Percentiles rank a stretch among this genome's conserved stretches.
phyloP scores from a whole-genome alignment of 2,113 vertebrate genomes.

The Dryoscopus gambensis region DNA sequence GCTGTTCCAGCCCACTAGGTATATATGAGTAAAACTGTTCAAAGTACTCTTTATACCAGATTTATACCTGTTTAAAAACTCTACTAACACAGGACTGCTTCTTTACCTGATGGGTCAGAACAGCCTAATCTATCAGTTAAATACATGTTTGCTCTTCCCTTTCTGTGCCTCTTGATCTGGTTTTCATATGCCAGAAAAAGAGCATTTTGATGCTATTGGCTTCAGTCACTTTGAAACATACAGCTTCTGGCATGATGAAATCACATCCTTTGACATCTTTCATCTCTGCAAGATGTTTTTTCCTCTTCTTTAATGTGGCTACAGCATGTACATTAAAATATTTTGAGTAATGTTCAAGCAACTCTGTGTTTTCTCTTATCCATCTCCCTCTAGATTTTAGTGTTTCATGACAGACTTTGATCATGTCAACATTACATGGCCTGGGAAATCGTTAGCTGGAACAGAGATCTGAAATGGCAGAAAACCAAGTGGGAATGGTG shows the following conservation, averaged over 20 bases:
- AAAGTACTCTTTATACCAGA: neutral
- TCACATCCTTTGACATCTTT: neutral
- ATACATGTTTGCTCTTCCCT: neutral
- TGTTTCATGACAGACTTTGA: neutral
- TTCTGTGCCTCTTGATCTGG: neutral
- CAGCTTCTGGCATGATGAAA: neutral
- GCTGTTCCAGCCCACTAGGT: neutral
- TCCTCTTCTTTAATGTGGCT: neutral
- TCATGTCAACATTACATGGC: fast-evolving
- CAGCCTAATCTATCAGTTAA: neutral
- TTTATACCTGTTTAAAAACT: neutral
- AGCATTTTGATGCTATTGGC: neutral
- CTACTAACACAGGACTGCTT: neutral
- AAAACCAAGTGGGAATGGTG: neutral
- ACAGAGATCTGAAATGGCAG: neutral
- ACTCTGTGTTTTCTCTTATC: neutral
- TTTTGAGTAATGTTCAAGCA: neutral
- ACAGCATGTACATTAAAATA: constrained; percentile 22
- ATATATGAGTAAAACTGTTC: neutral
- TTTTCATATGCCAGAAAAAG: neutral
- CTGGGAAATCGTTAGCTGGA: neutral
- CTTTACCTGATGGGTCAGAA: neutral
- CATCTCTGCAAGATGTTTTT: neutral
- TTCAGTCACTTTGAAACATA: neutral
- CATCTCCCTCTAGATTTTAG: neutral